Base-by-base conservation (phyloP, 2,797 vertebrate genomes). In the Falco columbarius region DNA sequence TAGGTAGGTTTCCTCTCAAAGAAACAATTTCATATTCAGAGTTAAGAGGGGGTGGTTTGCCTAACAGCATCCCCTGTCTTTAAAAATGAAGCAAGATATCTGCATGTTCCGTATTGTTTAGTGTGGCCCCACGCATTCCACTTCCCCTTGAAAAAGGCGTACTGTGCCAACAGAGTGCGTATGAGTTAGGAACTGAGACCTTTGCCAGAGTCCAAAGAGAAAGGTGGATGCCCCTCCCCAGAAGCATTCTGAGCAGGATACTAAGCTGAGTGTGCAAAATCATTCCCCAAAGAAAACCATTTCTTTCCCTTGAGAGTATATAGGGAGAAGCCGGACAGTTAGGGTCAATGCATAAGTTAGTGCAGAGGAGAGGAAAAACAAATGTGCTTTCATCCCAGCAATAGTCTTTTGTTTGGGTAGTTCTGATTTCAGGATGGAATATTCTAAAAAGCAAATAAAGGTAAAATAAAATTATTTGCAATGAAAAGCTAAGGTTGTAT, bases 121-220 rank as follows among this genome's bases (percentile, higher is more conserved):
- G 30, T 7, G n/a, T 54, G 17, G 23, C 32, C 32, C 55, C 40
- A 24, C 0, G 0, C 32, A 42, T n/a, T 26, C 56, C 9, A 0
- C 16, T 40, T 42, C 17, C 47, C 18, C 47, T 40, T 52, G 52
- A 15, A 36, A 67, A 54, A 34, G 12, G 14, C 0, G 0, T 47
- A 30, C 13, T 70, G 14, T 32, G 68, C 17, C 51, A 58, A 30
- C 65, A 63, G 68, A 30, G 7, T 7, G n/a, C 8, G 36, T 56
- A 12, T 1, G 1, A 12, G 22, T 27, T 51, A 26, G 32, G 44
- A 81, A 5, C n/a, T 2, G 19, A 77, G 56, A 30, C 14, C 20
- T 6, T 47, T 79, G 44, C 20, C 54, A n/a, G 46, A 47, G 46
- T 14, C 62, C 30, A 10, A 29, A 19, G 13, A 74, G 5, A 24